Evolutionary conservation across 1,140 invertebrate species (phyloP).

Genomic region (Drosophila miranda): DNA sequence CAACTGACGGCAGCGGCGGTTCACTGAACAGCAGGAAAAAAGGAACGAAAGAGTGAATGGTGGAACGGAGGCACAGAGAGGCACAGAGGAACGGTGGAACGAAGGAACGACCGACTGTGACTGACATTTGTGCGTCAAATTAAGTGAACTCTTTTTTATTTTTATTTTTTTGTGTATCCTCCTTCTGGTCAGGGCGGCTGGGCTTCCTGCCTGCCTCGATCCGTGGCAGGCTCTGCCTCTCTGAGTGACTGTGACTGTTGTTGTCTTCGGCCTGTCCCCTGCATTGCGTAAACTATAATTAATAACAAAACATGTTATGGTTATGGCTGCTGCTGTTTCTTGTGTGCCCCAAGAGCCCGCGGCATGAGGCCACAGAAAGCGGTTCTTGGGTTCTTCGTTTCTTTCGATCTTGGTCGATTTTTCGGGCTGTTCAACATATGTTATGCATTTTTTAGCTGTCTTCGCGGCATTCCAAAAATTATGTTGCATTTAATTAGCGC

Average conservation of each 20-base stretch:
- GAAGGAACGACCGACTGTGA: constrained; percentile 39
- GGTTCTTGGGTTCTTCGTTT: constrained; percentile 32
- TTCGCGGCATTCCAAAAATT: constrained; percentile 74
- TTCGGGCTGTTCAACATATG: constrained; percentile 69
- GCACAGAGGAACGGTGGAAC: constrained; percentile 17
- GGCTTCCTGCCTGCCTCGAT: constrained; percentile 52
- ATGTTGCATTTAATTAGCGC: constrained; percentile 80
- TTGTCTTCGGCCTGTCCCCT: constrained; percentile 78
- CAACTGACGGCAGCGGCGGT: constrained; percentile 45
- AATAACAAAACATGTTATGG: constrained; percentile 81
- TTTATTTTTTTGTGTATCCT: no score
- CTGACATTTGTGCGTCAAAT: constrained; percentile 81
- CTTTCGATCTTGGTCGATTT: constrained; percentile 2
- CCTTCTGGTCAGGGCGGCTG: constrained; percentile 65
- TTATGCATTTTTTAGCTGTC: constrained; percentile 80
- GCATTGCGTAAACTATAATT: constrained; percentile 79
- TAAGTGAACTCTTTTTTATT: constrained; percentile 76
- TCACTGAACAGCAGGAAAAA: constrained; percentile 20
- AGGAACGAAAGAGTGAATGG: constrained; percentile 1
- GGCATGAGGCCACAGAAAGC: constrained; percentile 59
- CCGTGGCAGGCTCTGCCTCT: constrained; percentile 24
- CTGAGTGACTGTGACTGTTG: constrained; percentile 65
- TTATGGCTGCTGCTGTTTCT: constrained; percentile 73
- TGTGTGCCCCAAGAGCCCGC: constrained; percentile 58
- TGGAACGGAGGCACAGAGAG: background rate